Percentiles rank a stretch among this genome's conserved stretches.
Evolutionary conservation across 2,113 vertebrate species (phyloP).

Genomic region (Corythoichthys haematopterus): DNA sequence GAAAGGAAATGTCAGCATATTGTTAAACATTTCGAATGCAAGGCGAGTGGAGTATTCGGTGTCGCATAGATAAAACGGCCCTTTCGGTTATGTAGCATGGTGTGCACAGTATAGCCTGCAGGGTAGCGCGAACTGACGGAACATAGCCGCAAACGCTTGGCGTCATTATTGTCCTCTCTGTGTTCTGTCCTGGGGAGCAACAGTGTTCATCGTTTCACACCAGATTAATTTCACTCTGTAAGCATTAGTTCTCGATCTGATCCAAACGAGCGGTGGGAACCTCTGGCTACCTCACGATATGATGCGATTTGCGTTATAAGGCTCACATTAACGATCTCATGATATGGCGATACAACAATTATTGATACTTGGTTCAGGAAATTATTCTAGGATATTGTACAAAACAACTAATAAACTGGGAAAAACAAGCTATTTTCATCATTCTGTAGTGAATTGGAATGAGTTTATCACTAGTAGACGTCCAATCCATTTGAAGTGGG

Average conservation of each 20-base stretch:
- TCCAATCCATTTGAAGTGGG: too few relatives aligned
- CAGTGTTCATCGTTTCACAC: slow-evolving; percentile 48
- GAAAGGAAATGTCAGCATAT: slow-evolving; percentile 40
- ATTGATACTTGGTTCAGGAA: too few relatives aligned
- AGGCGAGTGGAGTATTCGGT: slow-evolving; percentile 25
- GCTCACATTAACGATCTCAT: too few relatives aligned
- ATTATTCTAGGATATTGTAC: too few relatives aligned
- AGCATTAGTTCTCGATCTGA: background rate
- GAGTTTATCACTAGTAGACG: too few relatives aligned
- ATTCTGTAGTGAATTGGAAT: too few relatives aligned
- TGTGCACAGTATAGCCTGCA: slow-evolving; percentile 33
- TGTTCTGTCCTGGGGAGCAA: slow-evolving; percentile 45
- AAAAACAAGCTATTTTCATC: too few relatives aligned
- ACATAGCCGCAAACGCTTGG: slow-evolving; percentile 15
- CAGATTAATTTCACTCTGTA: slow-evolving; percentile 47
- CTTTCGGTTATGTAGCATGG: slow-evolving; percentile 42
- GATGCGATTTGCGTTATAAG: too few relatives aligned
- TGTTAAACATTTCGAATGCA: slow-evolving; percentile 34
- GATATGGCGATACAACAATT: too few relatives aligned
- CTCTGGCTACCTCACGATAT: too few relatives aligned
- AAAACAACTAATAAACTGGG: too few relatives aligned
- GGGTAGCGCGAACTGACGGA: slow-evolving; percentile 30
- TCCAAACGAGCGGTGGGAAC: too few relatives aligned
- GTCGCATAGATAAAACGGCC: slow-evolving; percentile 28
- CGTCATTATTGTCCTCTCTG: slow-evolving; percentile 36